A percentile compares a stretch with the other conserved stretches of the same genome.
These are phyloP conservation scores for Guaruba guarouba DNA, from an alignment of 2,113 vertebrate species.

Conservation along the genomic window DNA sequence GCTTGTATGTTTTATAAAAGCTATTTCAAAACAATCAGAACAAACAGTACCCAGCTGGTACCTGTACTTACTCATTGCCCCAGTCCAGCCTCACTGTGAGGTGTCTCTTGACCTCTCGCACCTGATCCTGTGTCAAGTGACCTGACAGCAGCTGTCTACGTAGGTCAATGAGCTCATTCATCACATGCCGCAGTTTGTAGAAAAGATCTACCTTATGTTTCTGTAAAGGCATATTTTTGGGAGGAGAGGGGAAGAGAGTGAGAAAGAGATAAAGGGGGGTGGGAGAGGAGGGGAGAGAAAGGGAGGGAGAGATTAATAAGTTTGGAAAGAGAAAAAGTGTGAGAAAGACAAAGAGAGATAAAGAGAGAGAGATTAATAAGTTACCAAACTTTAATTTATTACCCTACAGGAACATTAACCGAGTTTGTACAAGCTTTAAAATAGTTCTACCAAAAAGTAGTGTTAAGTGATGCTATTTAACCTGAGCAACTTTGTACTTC, in stretches of 20 bases:
- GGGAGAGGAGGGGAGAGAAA: background rate
- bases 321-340: background rate
- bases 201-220: slow-evolving; percentile 97
- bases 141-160: slow-evolving; percentile 93
- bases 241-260: background rate
- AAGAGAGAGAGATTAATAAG: slow-evolving; percentile 53
- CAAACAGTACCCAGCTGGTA: slow-evolving; percentile 1
- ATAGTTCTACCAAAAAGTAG: background rate
- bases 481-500: background rate
- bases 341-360: slow-evolving; percentile 28
- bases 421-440: slow-evolving; percentile 24
- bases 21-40: background rate
- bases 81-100: slow-evolving; percentile 95
- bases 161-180: slow-evolving; percentile 96
- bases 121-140: slow-evolving; percentile 95
- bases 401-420: slow-evolving; percentile 33
- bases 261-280: background rate
- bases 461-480: background rate
- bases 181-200: slow-evolving; percentile 96
- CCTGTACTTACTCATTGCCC: slow-evolving; percentile 94
- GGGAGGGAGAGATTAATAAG: background rate
- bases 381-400: slow-evolving; percentile 33
- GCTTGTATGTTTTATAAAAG: background rate
- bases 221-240: slow-evolving; percentile 71
- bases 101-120: slow-evolving; percentile 93